Percentiles rank a stretch among this genome's conserved stretches.
Evolutionary conservation across 2,113 vertebrate genomes (phyloP).

Genomic region (Dipodomys ordii): DNA sequence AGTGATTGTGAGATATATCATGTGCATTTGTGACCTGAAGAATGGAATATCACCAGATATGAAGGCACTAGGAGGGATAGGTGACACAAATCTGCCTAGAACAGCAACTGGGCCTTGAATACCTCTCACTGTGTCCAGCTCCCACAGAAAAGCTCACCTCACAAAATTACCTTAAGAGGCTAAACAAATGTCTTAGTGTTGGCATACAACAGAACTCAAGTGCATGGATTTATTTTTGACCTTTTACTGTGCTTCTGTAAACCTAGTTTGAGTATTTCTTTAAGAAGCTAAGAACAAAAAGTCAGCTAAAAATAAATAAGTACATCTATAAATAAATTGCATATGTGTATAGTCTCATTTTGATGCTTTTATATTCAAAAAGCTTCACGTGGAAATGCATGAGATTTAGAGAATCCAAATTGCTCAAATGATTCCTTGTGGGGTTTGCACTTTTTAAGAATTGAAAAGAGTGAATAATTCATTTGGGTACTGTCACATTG

Average conservation of each 20-base stretch:
- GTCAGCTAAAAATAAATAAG: background rate
- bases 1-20: background rate
- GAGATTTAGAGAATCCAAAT: background rate
- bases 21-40: background rate
- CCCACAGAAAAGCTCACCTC: background rate
- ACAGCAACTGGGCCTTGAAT: too few species aligned
- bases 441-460: background rate
- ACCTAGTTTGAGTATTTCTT: background rate
- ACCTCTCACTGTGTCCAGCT: too few species aligned
- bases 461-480: background rate
- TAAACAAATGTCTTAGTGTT: background rate
- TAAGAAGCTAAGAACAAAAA: background rate
- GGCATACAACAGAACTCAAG: background rate
- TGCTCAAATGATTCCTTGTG: background rate
- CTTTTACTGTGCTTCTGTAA: background rate
- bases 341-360: background rate
- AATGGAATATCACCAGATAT: background rate
- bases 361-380: background rate
- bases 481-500: background rate
- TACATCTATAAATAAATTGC: background rate
- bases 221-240: background rate
- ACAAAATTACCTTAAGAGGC: background rate
- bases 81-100: background rate
- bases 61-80: background rate
- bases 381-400: background rate